phyloP scores from a whole-genome alignment of 2,888 invertebrate genomes.

The Amblyjoppa proteus region DNA sequence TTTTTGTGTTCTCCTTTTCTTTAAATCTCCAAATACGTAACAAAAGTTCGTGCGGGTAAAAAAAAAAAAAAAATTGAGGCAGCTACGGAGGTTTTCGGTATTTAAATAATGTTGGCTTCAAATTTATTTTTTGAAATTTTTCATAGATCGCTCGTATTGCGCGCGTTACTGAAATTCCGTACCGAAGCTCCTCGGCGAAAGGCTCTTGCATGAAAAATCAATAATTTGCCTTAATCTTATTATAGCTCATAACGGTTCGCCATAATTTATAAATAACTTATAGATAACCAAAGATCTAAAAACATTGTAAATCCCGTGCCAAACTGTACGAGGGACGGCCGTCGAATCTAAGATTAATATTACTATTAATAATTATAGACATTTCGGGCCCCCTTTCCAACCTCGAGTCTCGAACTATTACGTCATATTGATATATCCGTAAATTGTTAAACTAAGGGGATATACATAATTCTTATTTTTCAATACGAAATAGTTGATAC shows the following conservation, averaged over 20 bases:
- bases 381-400: constrained; percentile 28
- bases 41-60: constrained; percentile 48
- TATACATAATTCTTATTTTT: constrained; percentile 64
- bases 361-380: constrained; percentile 24
- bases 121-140: background rate
- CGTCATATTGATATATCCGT: constrained; percentile 58
- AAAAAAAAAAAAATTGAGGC: constrained; percentile 35
- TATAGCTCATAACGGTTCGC: constrained; percentile 43
- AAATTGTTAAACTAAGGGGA: constrained; percentile 62
- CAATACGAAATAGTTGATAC: constrained; percentile 66
- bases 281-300: constrained; percentile 64
- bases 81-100: constrained; percentile 34
- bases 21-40: constrained; percentile 40
- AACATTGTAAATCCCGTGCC: constrained; percentile 66
- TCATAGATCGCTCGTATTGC: constrained; percentile 4
- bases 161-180: background rate
- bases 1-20: background rate
- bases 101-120: background rate
- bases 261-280: constrained; percentile 61
- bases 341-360: constrained; percentile 41
- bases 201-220: constrained; percentile 17
- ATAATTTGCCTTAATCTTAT: constrained; percentile 42
- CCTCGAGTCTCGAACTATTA: constrained; percentile 34
- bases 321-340: constrained; percentile 60
- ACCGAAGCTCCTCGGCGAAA: background rate